Conservation (phyloP, 2,113 vertebrate species). For the Steatornis caripensis region DNA sequence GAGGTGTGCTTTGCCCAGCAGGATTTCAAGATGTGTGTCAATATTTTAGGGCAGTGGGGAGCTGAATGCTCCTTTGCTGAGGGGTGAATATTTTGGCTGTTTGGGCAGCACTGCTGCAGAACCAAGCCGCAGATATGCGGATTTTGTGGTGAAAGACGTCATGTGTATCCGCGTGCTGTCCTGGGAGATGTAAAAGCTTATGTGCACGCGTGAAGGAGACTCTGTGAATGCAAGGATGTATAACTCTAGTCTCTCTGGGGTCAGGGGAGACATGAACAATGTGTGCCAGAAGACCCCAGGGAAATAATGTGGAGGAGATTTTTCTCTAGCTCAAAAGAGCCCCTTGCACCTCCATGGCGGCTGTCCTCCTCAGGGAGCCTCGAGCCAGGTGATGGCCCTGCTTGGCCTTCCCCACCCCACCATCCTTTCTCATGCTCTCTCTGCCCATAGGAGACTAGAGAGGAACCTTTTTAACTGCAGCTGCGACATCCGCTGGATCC, state of each 20-base stretch:
- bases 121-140: not conserved
- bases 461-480: conserved; percentile 92
- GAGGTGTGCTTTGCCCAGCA: not conserved
- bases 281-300: not conserved
- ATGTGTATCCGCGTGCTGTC: not conserved
- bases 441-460: conserved; percentile 80
- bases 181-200: not conserved
- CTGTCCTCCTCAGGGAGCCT: not conserved
- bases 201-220: not conserved
- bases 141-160: not conserved
- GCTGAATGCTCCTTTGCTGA: not conserved
- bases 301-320: accelerated
- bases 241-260: not conserved
- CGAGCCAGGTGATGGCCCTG: not conserved
- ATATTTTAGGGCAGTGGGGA: not conserved
- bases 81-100: not conserved
- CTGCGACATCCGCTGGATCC: conserved; percentile 97
- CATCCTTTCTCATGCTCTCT: not conserved
- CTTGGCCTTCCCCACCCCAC: not conserved
- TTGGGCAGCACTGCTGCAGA: not conserved
- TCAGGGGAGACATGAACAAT: not conserved
- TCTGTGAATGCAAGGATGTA: accelerated
- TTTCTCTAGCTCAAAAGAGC: not conserved
- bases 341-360: not conserved
- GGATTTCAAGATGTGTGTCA: not conserved